Evolutionary conservation across 2,797 vertebrate species (phyloP), one percentile per base, ranked within the genome.

Genomic region (Gymnodraco acuticeps): DNA sequence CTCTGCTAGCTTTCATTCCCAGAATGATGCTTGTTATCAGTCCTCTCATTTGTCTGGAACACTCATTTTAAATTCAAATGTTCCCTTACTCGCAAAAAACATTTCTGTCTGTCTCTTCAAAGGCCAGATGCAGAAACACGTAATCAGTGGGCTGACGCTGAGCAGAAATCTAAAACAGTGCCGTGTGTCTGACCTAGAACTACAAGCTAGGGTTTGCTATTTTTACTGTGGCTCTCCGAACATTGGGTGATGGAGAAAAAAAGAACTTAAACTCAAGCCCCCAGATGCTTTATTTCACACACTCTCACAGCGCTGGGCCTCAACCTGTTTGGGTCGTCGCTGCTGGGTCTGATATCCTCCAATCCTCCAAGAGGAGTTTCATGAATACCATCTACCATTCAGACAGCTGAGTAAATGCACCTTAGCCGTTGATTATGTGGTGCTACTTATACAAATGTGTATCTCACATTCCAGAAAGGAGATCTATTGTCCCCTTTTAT

Each of bases 61-160:
- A 43, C 45, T 42, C 60, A 75, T 78, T 78, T 83, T 62, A 70
- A 83, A 81, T 86, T 81, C 68, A 80, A 78, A 80, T 77, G 33
- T 55, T 72, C 63, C 63, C 42, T 62, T 14, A 46, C 64, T 31
- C 58, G 54, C 31, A 14, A 10, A 70, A 38, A 77, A 64, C 27
- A 64, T 72, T 54, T 70, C 56, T 20, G 13, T 1, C 27, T 38
- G 33, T 38, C 15, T 62, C 77, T 76, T 78, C 61, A 80, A 86
- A 77, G 77, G 54, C 46, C 68, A 75, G 69, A 76, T 73, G 72
- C 72, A 76, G 62, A 61, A 59, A 65, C 73, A 79, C 75, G 80
- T 84, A 82, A 84, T 82, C 82, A 87, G 70, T 51, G 7, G 19
- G 42, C 66, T 70, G 73, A 67, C 20, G 55, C 76, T 66, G 48